phyloP scores from a whole-genome alignment of 1,140 invertebrate genomes.

The Drosophila parabipectinata region DNA sequence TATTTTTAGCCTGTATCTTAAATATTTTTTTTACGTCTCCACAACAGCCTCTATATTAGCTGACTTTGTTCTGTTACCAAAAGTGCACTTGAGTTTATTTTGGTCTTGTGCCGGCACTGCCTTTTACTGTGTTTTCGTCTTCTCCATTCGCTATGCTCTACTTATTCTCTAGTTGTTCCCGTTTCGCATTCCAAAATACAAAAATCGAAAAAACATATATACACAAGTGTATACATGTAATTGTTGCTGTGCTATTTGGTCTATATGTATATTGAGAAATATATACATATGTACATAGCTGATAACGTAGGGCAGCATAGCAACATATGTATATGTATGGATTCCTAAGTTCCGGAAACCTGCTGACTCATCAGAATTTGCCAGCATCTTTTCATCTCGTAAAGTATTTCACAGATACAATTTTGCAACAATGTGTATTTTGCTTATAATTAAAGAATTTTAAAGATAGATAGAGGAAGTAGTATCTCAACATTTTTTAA shows the following conservation, averaged over 20 bases:
- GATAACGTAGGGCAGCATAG: slow-evolving; percentile 41
- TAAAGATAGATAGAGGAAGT: neutral
- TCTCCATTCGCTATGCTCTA: slow-evolving; percentile 46
- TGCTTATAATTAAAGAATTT: neutral
- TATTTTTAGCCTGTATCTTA: slow-evolving; percentile 57
- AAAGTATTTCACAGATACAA: neutral
- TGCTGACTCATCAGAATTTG: slow-evolving; percentile 17
- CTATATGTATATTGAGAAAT: slow-evolving; percentile 21
- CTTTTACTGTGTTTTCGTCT: slow-evolving; percentile 24
- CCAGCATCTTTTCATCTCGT: neutral
- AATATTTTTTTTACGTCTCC: slow-evolving; percentile 42
- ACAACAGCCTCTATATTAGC: slow-evolving; percentile 24
- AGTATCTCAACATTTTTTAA: neutral
- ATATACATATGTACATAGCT: slow-evolving; percentile 5
- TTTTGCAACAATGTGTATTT: neutral
- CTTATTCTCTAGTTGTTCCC: slow-evolving; percentile 28
- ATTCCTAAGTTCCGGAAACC: slow-evolving; percentile 4
- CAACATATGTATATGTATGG: slow-evolving; percentile 26
- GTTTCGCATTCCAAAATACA: slow-evolving; percentile 63
- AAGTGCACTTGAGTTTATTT: slow-evolving; percentile 67
- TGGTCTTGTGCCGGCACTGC: slow-evolving; percentile 47
- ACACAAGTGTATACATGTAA: slow-evolving; percentile 11
- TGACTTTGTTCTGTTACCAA: slow-evolving; percentile 15
- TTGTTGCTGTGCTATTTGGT: slow-evolving; percentile 29
- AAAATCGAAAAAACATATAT: neutral